Conservation (phyloP, 2,113 vertebrate genomes). For the Oryzias javanicus region DNA sequence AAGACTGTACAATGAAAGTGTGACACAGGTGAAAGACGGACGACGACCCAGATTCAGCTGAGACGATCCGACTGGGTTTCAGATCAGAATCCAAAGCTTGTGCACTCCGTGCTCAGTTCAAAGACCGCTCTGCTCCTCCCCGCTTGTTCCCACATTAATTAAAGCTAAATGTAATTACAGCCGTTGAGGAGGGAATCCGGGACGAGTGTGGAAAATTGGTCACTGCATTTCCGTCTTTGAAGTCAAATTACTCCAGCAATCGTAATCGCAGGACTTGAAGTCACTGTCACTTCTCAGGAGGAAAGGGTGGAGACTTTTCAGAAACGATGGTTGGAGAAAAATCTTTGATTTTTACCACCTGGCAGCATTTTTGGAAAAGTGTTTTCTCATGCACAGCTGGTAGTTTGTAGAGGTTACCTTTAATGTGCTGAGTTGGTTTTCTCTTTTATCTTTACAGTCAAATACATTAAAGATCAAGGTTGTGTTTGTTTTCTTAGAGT, state of each 20-base stretch:
- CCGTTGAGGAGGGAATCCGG: conserved; percentile 56
- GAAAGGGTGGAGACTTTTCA: background rate
- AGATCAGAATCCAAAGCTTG: conserved; percentile 13
- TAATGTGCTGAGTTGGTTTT: too few relatives aligned
- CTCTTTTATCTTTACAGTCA: too few relatives aligned
- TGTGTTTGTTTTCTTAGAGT: too few relatives aligned
- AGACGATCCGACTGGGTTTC: conserved; percentile 32
- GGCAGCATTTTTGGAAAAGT: too few relatives aligned
- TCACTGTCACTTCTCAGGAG: background rate
- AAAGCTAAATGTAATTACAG: conserved; percentile 64
- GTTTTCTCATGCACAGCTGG: too few relatives aligned
- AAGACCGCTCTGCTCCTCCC: conserved; percentile 45
- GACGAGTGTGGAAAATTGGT: conserved; percentile 53
- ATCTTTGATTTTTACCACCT: too few relatives aligned
- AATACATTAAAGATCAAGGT: too few relatives aligned
- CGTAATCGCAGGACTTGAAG: conserved; percentile 18
- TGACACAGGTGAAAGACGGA: conserved; percentile 29
- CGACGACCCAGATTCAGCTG: conserved; percentile 19
- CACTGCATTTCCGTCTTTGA: conserved; percentile 55
- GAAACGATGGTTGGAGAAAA: too few relatives aligned
- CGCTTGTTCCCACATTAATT: conserved; percentile 64
- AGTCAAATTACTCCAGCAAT: conserved; percentile 58
- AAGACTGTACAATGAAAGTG: too few relatives aligned
- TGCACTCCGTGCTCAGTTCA: conserved; percentile 31
- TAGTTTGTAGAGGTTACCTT: too few relatives aligned